Evolutionary conservation across 2,888 invertebrate genomes (phyloP).

Genomic region (Oscheius onirici): DNA sequence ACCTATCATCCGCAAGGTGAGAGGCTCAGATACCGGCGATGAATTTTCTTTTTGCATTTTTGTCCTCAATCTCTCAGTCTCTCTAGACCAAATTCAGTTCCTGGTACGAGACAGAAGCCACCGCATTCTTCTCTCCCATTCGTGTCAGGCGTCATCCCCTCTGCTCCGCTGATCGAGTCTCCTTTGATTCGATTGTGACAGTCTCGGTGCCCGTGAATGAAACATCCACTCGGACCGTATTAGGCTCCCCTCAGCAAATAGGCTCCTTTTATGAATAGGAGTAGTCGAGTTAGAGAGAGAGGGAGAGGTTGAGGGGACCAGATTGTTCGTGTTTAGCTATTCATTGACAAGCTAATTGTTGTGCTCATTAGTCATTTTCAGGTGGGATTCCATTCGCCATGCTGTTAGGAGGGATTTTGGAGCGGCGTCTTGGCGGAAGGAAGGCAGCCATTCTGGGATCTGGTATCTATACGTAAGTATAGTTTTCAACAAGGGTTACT

Average conservation of each 20-base stretch:
- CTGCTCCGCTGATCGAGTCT: slow-evolving; percentile 22
- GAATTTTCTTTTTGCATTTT: no score
- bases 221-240: slow-evolving; percentile 22
- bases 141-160: slow-evolving; percentile 21
- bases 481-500: not conserved
- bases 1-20: no score
- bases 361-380: slow-evolving; percentile 34
- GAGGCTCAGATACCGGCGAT: no score
- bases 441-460: slow-evolving; percentile 59
- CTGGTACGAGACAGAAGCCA: slow-evolving; percentile 12
- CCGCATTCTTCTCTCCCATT: not conserved
- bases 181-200: slow-evolving; percentile 22
- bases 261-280: no score
- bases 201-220: slow-evolving; percentile 13
- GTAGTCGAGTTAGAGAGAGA: not conserved
- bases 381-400: slow-evolving; percentile 68
- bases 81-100: not conserved
- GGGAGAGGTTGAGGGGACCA: not conserved
- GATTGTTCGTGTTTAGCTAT: slow-evolving; percentile 13
- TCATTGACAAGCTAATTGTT: slow-evolving; percentile 28
- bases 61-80: no score
- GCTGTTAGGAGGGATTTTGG: slow-evolving; percentile 64
- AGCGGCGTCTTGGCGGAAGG: slow-evolving; percentile 60
- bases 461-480: slow-evolving; percentile 59
- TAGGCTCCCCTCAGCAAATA: slow-evolving; percentile 2